Conservation (phyloP, 1,140 invertebrate species). For the Drosophila teissieri region DNA sequence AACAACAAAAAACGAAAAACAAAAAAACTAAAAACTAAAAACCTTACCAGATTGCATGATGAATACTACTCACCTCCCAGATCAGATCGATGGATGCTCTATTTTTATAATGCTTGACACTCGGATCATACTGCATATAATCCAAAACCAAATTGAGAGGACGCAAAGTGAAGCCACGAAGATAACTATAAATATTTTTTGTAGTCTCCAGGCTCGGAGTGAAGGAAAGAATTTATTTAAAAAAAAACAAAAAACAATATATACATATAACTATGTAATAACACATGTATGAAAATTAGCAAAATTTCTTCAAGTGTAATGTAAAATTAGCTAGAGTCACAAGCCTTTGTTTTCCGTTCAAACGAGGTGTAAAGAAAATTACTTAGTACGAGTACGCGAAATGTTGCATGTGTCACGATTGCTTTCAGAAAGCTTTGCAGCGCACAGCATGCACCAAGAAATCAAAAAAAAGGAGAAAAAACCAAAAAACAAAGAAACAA, state of each 20-base stretch:
- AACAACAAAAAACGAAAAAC: not conserved
- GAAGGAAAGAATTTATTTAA: constrained; percentile 64
- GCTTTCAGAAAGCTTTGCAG: constrained; percentile 47
- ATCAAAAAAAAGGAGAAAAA: not conserved
- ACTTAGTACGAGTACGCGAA: constrained; percentile 25
- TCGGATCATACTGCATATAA: constrained; percentile 18
- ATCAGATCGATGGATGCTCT: constrained; percentile 43
- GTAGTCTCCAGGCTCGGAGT: constrained; percentile 27
- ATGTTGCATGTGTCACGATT: constrained; percentile 19
- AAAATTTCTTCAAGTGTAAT: constrained; percentile 76
- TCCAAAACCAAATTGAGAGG: constrained; percentile 1
- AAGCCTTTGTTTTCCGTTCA: constrained; percentile 29
- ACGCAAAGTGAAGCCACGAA: not conserved
- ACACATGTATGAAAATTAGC: constrained; percentile 56
- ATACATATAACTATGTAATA: constrained; percentile 7
- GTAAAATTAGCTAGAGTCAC: constrained; percentile 69
- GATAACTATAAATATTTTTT: constrained; percentile 45
- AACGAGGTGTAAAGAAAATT: constrained; percentile 18
- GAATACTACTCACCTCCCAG: constrained; percentile 12
- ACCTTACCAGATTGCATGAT: constrained; percentile 22
- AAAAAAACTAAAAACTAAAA: not conserved
- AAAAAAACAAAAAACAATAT: constrained; percentile 1
- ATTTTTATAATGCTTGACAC: constrained; percentile 71
- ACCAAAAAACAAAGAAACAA: not conserved
- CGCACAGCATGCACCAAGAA: constrained; percentile 22